Evolutionary conservation across 2,888 invertebrate species (phyloP), one percentile per base, ranked within the genome.

Genomic region (Acholoe squamosa): DNA sequence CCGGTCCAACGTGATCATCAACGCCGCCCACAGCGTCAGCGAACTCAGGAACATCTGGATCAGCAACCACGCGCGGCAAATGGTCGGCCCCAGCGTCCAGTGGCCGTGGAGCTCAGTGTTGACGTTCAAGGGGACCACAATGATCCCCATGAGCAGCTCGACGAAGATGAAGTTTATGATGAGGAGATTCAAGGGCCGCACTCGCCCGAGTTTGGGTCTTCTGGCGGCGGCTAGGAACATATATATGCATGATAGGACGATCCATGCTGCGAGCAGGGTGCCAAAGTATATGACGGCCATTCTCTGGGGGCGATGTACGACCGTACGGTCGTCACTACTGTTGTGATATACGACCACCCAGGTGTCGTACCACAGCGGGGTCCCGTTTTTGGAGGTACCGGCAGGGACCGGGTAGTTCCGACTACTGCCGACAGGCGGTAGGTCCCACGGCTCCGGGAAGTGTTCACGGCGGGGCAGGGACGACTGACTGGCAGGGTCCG

Each of bases 101-200:
- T 88, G 31, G 14, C 91, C 91, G n/a, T 88, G 51, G 25, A 54
- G 33, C 52, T 91, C 91, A 12, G 91, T 91, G 34, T 84, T 89
- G 51, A 91, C 91, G 25, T 89, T 91, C 0, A 91, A 90, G 28
- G 91, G 91, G 10, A 91, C 89, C 19, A 91, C 90, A 43, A 91
- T 91, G 34, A 76, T 67, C 28, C 91, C 90, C 34, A 91, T 84
- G 67, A 90, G 67, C 33, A 91, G 54, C 51, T 90, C 89, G 25
- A 84, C 91, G 14, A 91, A 51, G 19, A 80, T 43, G 43, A 91
- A 91, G 84, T 91, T 91, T 22, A 91, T 51, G 61, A 91, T 71
- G 43, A 91, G 89, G 84, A 56, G 43, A 31, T 90, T 90, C 12
- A 67, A 31, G 22, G 84, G 84, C 12, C 86, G 84, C 5, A 90